phyloP scores from a whole-genome alignment of 2,797 vertebrate species.

The Poliocrania exsul region DNA sequence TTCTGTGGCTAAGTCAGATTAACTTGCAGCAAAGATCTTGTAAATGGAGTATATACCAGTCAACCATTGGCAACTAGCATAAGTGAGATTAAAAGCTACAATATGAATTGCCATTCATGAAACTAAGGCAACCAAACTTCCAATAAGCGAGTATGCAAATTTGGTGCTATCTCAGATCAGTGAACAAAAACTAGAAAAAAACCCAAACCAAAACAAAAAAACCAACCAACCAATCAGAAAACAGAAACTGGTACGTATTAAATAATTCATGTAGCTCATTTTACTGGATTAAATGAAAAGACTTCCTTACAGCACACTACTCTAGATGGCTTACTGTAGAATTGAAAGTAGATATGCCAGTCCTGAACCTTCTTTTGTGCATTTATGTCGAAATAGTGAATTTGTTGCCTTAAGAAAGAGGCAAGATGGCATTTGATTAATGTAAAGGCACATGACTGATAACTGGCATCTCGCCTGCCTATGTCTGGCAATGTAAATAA shows the following conservation, averaged over 20 bases:
- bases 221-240: background rate
- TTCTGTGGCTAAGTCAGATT: background rate
- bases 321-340: background rate
- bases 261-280: background rate
- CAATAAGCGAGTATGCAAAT: background rate
- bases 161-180: background rate
- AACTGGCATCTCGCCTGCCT: background rate
- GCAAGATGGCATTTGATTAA: background rate
- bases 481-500: slow-evolving; percentile 17
- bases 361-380: background rate
- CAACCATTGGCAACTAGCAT: background rate
- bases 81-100: background rate
- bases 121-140: background rate
- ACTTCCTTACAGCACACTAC: background rate
- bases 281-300: background rate
- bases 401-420: background rate
- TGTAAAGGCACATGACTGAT: background rate
- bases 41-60: background rate
- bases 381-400: background rate
- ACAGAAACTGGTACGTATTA: background rate
- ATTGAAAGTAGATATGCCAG: background rate
- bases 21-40: background rate
- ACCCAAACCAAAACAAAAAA: background rate
- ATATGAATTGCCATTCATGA: background rate
- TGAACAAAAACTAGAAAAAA: background rate